Base-by-base conservation (phyloP, 2,888 invertebrate genomes). In the Cinara cedri region DNA sequence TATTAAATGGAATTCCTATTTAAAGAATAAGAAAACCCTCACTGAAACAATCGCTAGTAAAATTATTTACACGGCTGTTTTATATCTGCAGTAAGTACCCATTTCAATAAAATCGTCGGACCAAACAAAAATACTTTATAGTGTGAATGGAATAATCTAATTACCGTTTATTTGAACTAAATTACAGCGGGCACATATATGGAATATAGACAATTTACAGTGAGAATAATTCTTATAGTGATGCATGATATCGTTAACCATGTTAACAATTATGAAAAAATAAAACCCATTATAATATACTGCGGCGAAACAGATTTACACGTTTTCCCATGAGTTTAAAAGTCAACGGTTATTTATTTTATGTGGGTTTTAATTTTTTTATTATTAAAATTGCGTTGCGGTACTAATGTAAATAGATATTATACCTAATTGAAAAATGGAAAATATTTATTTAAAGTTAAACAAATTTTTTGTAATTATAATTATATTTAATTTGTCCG, bases 311-410 rank as follows among this genome's bases (percentile, higher is more conserved):
- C 19, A 62, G 72, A 62, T 72, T 34, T 19, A 10, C 49, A 62
- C 60, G 13, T 72, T 60, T 72, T 72, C 72, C 34, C 62, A 72
- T 34, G 62, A 49, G 72, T 72, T 72, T 60, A 72, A 49, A 62
- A 72, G 49, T 72, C 62, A 62, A 72, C 72, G 16, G n/a, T 72
- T 72, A 72, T 72, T 46, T 49, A 49, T 72, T 51, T 26, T 19
- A 10, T 54, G n/a, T 51, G 1, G n/a, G 8, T 51, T 51, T 16
- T 16, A 51, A 13, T 46, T 10, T 46, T 46, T 46, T 46, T 46
- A 46, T 46, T 34, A 34, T 34, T 34, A 34, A 34, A 34, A 34
- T 34, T 34, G 34, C 3, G 6, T 34, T 34, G 6, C 34, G 34
- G 6, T 34, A 34, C 3, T 34, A 34, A 34, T 34, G 6, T n/a